phyloP scores from a whole-genome alignment of 2,888 invertebrate genomes.

The Lasioglossum villosulum region DNA sequence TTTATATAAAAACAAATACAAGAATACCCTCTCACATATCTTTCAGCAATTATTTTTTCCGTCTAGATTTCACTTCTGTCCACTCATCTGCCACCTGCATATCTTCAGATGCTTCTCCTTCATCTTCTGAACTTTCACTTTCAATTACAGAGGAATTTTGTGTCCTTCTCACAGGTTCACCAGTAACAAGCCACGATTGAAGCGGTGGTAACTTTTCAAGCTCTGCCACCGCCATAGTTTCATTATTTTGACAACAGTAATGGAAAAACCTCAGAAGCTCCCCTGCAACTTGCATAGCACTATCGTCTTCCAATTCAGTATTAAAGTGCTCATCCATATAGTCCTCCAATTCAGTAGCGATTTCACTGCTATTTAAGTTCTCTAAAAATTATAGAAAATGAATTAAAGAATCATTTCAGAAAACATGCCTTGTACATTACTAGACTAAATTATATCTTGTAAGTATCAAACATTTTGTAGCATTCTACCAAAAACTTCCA shows the following conservation, averaged over 20 bases:
- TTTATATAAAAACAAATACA: conserved; percentile 42
- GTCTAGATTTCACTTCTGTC: conserved; percentile 77
- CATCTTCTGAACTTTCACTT: conserved; percentile 56
- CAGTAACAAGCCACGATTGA: conserved; percentile 76
- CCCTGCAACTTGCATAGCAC: conserved; percentile 78
- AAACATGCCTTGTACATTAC: not conserved
- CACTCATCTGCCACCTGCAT: conserved; percentile 76
- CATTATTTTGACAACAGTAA: conserved; percentile 72
- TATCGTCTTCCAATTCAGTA: conserved; percentile 79
- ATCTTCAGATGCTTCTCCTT: conserved; percentile 53
- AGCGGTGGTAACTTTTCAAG: conserved; percentile 75
- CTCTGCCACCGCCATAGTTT: conserved; percentile 67
- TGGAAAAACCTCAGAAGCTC: conserved; percentile 77
- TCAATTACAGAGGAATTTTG: not conserved
- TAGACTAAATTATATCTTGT: not conserved
- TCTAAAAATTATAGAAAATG: conserved; percentile 65
- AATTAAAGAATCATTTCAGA: not conserved
- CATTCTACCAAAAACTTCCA: no score
- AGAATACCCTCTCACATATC: conserved; percentile 26
- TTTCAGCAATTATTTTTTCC: conserved; percentile 69
- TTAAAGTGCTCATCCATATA: conserved; percentile 79
- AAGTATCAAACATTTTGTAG: no score
- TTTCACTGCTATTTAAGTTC: conserved; percentile 70
- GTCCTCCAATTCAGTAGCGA: conserved; percentile 78
- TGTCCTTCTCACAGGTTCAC: conserved; percentile 33